Percentiles rank a stretch among this genome's conserved stretches.
These are phyloP conservation scores for Catagonus wagneri DNA, from an alignment of 2,113 vertebrate species.

Conservation along the genomic window DNA sequence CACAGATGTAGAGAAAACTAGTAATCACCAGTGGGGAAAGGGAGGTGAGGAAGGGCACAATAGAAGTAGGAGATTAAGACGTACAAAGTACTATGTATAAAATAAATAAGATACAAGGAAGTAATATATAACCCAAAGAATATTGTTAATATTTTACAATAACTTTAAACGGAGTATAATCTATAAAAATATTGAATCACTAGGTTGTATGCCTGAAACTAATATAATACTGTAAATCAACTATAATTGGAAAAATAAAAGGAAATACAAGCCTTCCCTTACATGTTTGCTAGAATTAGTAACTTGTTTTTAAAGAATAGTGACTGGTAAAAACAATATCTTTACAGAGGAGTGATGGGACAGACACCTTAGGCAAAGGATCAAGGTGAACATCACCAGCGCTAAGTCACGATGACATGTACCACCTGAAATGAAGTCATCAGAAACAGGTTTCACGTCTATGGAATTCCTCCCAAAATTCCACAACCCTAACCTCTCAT, in stretches of 20 bases:
- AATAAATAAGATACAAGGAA: not conserved
- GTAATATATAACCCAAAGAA: not conserved
- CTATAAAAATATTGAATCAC: not conserved
- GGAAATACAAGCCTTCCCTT: not conserved
- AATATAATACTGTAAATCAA: not conserved
- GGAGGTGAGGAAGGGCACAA: not conserved
- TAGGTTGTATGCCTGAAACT: not conserved
- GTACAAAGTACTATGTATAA: not conserved
- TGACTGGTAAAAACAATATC: not conserved
- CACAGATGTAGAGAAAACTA: not conserved
- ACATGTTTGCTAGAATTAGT: not conserved
- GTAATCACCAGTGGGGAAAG: not conserved
- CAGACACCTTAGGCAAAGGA: not conserved
- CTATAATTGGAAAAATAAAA: not conserved
- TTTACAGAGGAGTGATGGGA: not conserved
- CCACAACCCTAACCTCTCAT: not conserved
- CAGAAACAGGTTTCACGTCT: not conserved
- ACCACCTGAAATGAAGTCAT: not conserved
- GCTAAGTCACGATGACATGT: not conserved
- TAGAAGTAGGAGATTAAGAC: not conserved
- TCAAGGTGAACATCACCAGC: no score
- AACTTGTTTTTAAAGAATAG: not conserved
- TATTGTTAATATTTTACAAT: not conserved
- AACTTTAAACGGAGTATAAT: not conserved
- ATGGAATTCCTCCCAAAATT: not conserved